phyloP scores from a whole-genome alignment of 2,797 vertebrate species.

The Oreortyx pictus region DNA sequence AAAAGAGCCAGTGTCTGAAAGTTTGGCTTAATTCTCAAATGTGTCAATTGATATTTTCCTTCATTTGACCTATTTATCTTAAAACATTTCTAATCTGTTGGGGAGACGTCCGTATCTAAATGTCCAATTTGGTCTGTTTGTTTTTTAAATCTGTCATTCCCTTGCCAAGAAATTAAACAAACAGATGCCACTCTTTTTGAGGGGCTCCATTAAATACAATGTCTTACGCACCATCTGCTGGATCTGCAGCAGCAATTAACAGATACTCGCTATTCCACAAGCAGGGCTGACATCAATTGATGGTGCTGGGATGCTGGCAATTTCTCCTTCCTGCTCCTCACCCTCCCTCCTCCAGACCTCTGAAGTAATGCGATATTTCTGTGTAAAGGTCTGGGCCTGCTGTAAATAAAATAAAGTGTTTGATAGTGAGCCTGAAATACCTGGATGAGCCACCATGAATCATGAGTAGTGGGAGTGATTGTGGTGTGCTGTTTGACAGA shows the following conservation, averaged over 20 bases:
- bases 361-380: neutral
- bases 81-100: constrained; percentile 52
- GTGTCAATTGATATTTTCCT: constrained; percentile 48
- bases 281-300: constrained; percentile 64
- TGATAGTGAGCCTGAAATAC: neutral
- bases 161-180: constrained; percentile 79
- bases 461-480: neutral
- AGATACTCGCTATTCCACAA: constrained; percentile 73
- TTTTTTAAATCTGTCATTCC: constrained; percentile 70
- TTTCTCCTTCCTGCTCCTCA: neutral
- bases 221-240: constrained; percentile 79
- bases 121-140: constrained; percentile 63
- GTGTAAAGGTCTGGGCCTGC: neutral
- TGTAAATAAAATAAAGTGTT: neutral
- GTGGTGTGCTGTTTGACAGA: neutral
- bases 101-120: constrained; percentile 52
- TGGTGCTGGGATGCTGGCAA: constrained; percentile 6
- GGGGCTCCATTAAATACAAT: constrained; percentile 70
- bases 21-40: constrained; percentile 42
- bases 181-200: constrained; percentile 78
- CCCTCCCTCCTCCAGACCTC: neutral
- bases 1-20: neutral
- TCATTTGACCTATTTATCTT: constrained; percentile 71
- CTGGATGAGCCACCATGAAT: neutral
- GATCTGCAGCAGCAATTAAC: constrained; percentile 79